These are phyloP conservation scores for Glareola pratincola DNA, from an alignment of 2,113 vertebrate species.

Conservation along the genomic window DNA sequence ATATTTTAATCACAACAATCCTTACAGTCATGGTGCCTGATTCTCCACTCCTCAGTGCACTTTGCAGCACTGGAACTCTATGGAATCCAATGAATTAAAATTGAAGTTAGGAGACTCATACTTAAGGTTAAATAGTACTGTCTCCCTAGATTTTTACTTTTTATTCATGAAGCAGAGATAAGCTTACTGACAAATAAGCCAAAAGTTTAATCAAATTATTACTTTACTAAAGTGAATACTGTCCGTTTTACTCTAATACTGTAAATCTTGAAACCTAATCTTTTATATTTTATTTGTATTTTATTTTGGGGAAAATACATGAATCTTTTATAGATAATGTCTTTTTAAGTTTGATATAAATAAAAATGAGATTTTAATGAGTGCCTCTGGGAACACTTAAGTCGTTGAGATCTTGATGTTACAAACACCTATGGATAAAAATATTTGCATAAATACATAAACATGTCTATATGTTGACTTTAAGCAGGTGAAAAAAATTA, in stretches of 20 bases:
- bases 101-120: neutral
- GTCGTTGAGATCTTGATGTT: neutral
- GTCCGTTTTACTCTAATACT: neutral
- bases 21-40: neutral
- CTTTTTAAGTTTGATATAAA: neutral
- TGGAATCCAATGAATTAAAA: neutral
- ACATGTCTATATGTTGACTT: neutral
- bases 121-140: neutral
- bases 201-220: neutral
- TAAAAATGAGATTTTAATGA: neutral
- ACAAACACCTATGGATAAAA: neutral
- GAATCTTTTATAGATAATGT: neutral
- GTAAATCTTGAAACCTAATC: neutral
- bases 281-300: neutral
- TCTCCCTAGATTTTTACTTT: neutral
- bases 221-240: neutral
- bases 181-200: neutral
- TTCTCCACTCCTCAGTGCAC: neutral
- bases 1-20: neutral
- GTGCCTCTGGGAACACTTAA: neutral
- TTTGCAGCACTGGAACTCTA: neutral
- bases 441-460: neutral
- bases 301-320: neutral
- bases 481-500: neutral
- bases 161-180: slow-evolving; percentile 7